Evolutionary conservation across 2,888 invertebrate species (phyloP).

Genomic region (Phaedon cochleariae): DNA sequence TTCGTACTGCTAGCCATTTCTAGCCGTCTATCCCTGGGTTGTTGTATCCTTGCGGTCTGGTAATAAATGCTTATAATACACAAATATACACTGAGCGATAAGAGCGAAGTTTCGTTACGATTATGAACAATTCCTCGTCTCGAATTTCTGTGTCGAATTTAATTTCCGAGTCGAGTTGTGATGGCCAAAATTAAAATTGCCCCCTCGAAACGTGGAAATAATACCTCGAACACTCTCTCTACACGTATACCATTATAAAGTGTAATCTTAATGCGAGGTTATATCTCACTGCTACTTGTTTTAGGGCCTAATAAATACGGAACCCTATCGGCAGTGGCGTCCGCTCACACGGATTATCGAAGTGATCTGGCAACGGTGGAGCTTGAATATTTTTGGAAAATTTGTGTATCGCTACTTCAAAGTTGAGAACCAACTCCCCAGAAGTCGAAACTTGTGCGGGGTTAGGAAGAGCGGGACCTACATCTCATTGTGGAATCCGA

Average conservation of each 20-base stretch:
- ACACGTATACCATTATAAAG: conserved; percentile 49
- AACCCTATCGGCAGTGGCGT: conserved; percentile 25
- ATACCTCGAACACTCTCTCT: conserved; percentile 35
- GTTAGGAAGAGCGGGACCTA: too few species aligned
- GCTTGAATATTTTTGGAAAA: too few species aligned
- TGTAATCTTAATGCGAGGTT: conserved; percentile 44
- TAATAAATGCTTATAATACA: conserved; percentile 17
- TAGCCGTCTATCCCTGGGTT: conserved; percentile 20
- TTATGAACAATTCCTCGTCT: conserved; percentile 35
- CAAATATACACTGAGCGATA: conserved; percentile 32
- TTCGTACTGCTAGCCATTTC: background rate
- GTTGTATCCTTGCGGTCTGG: conserved; percentile 33
- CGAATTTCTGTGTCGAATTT: conserved; percentile 46
- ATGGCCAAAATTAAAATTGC: conserved; percentile 43
- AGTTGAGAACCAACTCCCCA: too few species aligned
- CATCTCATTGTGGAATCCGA: too few species aligned
- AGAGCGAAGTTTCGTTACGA: conserved; percentile 37
- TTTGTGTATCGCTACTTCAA: too few species aligned
- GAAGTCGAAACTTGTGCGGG: too few species aligned
- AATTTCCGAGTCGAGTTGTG: conserved; percentile 45
- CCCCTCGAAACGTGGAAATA: conserved; percentile 44
- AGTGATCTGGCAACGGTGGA: too few species aligned
- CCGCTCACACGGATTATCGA: background rate
- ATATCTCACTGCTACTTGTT: conserved; percentile 43
- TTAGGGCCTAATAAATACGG: conserved; percentile 47